Evolutionary conservation across 2,888 invertebrate species (phyloP), one percentile per base, ranked within the genome.

Genomic region (Habrosyne pyritoides): DNA sequence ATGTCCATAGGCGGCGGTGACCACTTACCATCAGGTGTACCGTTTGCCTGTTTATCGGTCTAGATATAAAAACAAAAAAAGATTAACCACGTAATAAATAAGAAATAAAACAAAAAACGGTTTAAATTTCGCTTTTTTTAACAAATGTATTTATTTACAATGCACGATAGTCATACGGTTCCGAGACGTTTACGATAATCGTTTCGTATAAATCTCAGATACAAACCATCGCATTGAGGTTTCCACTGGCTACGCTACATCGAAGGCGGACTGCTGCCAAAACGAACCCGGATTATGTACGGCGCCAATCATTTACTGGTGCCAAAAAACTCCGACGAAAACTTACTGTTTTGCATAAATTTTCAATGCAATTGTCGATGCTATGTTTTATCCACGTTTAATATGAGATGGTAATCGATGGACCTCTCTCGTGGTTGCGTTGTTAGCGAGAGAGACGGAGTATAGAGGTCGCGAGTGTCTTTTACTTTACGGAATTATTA

Each of bases 261-360:
- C 63, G 62, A 63, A 53, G 53, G 55, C 8, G 8, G 57, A 53
- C 26, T 57, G 56, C 61, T 72, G 71, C 71, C 71, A 72, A 71
- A 70, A 70, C 59, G n/a, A 14, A 36, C 42, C 36, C 14, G 54
- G 56, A 54, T 51, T 42, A 70, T 55, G 54, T 64, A 61, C 55
- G 56, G 21, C 33, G 6, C 55, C 36, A 49, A 49, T 49, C 61
- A 64, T 69, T 61, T 61, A 62, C 65, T 70, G 62, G 68, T 71
- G 71, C 71, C 71, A 72, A 72, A 70, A 71, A 69, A 72, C 66
- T 46, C 42, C 51, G 53, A 60, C 54, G 47, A 50, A 47, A 54
- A 54, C 58, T 60, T 67, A 61, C 60, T 52, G 55, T 52, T 51
- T 28, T 30, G 28, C 46, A 22, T 51, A 18, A 30, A 51, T 50